Conservation (phyloP, 1,140 invertebrate genomes). For the Zeugodacus cucurbitae region DNA sequence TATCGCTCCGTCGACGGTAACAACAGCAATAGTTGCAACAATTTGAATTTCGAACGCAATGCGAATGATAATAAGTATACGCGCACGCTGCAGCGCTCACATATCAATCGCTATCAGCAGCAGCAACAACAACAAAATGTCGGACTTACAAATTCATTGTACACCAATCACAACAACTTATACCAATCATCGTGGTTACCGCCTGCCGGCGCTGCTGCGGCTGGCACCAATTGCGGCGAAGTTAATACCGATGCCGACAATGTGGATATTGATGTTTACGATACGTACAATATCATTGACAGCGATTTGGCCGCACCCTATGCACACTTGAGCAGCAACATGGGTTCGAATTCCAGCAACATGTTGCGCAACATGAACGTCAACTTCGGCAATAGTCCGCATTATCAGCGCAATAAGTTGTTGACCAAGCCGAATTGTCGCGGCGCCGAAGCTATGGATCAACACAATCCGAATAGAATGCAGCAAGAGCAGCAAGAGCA, state of each 20-base stretch:
- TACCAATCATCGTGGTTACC: constrained; percentile 10
- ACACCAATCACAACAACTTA: constrained; percentile 8
- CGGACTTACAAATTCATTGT: background rate
- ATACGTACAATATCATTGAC: background rate
- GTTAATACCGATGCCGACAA: background rate
- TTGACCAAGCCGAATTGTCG: constrained; percentile 51
- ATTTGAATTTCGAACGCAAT: constrained; percentile 32
- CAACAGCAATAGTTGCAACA: constrained; percentile 40
- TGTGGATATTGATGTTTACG: constrained; percentile 26
- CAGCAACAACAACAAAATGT: constrained; percentile 50
- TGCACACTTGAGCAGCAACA: constrained; percentile 23
- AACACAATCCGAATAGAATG: constrained; percentile 50
- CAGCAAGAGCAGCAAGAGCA: constrained; percentile 53
- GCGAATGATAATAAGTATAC: constrained; percentile 35
- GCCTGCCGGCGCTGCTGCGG: too few species aligned
- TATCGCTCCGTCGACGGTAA: constrained; percentile 28
- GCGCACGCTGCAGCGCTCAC: constrained; percentile 39
- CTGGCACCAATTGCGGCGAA: background rate
- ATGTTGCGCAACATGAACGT: constrained; percentile 50
- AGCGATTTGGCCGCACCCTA: background rate
- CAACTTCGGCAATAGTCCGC: constrained; percentile 48
- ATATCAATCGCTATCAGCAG: constrained; percentile 50
- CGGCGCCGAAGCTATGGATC: constrained; percentile 27
- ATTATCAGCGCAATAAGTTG: constrained; percentile 60
- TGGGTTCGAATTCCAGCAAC: background rate